Conservation (phyloP, 2,888 invertebrate species). For the Drosophila histrio region DNA sequence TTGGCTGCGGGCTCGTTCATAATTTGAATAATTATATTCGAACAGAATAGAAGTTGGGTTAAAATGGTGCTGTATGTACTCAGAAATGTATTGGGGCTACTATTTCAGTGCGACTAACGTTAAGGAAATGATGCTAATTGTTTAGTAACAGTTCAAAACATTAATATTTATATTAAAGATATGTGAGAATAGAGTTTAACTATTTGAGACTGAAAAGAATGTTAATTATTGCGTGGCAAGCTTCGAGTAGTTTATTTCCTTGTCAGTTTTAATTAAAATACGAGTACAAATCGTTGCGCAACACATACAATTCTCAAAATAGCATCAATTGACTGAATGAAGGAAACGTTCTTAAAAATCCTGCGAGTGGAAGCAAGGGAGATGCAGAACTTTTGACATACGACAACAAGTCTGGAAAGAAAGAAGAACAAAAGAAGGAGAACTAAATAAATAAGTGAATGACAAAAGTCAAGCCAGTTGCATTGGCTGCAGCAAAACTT, state of each 20-base stretch:
- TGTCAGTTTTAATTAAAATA: slow-evolving; percentile 58
- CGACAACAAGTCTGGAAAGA: slow-evolving; percentile 39
- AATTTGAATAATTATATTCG: no score
- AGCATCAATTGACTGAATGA: slow-evolving; percentile 46
- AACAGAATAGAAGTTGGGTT: no score
- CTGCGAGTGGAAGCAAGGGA: neutral
- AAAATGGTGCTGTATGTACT: no score
- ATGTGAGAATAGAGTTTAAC: no score
- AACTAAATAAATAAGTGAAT: slow-evolving; percentile 71
- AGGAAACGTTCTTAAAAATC: neutral
- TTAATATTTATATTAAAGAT: no score
- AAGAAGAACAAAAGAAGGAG: slow-evolving; percentile 37
- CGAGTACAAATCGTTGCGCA: slow-evolving; percentile 15
- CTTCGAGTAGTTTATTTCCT: neutral
- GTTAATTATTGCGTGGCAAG: neutral
- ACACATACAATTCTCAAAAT: slow-evolving; percentile 8
- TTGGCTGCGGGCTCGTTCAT: no score
- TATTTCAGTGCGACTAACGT: no score
- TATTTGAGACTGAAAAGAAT: no score
- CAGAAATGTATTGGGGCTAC: no score
- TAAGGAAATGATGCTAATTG: no score
- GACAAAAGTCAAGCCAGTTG: slow-evolving; percentile 32
- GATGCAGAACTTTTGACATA: slow-evolving; percentile 52
- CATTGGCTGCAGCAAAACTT: slow-evolving; percentile 43
- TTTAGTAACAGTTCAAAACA: no score